Conservation (phyloP, 1,140 invertebrate genomes). For the Portunus trituberculatus region DNA sequence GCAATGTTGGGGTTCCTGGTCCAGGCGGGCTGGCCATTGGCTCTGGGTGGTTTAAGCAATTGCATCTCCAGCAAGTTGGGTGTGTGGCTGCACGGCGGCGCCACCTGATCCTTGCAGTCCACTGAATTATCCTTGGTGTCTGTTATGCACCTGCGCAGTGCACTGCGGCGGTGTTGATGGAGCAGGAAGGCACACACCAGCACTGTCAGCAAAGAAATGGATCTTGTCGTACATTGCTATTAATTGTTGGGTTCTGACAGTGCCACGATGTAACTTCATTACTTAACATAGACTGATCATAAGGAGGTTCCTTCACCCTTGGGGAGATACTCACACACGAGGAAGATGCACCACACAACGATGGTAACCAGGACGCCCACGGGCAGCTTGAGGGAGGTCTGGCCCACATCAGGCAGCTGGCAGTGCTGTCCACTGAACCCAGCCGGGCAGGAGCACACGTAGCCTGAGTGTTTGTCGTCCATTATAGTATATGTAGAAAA, state of each 20-base stretch:
- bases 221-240: too few relatives aligned
- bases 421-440: conserved; percentile 56
- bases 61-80: conserved; percentile 48
- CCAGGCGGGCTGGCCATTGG: conserved; percentile 42
- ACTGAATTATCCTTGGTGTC: not conserved
- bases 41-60: conserved; percentile 39
- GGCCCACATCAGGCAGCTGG: conserved; percentile 33
- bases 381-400: conserved; percentile 45
- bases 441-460: conserved; percentile 37
- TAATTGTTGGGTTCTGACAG: too few relatives aligned
- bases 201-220: not conserved
- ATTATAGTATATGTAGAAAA: not conserved
- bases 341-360: conserved; percentile 53
- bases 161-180: conserved; percentile 33
- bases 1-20: conserved; percentile 48
- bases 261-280: too few relatives aligned
- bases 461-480: not conserved
- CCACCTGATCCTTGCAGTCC: conserved; percentile 22
- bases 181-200: conserved; percentile 44
- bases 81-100: conserved; percentile 10
- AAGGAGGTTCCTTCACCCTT: too few relatives aligned
- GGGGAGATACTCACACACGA: conserved; percentile 35
- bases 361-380: conserved; percentile 36
- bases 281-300: too few relatives aligned
- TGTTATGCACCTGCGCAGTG: not conserved